Conservation (phyloP, 2,113 vertebrate genomes). For the Mellivora capensis region DNA sequence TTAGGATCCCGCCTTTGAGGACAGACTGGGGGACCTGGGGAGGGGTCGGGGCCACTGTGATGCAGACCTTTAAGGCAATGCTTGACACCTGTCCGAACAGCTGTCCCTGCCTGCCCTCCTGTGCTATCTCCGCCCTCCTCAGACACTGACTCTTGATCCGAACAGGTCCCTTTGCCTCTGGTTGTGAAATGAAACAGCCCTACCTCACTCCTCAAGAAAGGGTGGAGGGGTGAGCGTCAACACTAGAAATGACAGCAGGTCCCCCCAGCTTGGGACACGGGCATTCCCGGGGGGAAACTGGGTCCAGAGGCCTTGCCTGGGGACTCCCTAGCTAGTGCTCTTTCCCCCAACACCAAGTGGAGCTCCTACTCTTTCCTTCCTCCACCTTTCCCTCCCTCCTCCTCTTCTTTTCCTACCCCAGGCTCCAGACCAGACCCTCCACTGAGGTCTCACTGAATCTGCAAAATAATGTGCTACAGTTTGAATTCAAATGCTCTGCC, state of each 20-base stretch:
- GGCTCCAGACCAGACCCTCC: background rate
- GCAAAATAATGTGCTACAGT: background rate
- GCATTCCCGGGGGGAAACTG: background rate
- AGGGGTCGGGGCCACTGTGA: accelerated
- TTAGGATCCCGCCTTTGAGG: background rate
- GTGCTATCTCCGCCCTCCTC: background rate
- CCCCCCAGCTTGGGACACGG: background rate
- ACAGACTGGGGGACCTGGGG: background rate
- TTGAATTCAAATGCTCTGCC: background rate
- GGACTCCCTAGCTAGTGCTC: background rate
- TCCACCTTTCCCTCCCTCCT: background rate
- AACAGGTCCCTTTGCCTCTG: background rate
- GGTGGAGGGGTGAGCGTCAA: too few relatives aligned
- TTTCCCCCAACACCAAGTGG: background rate
- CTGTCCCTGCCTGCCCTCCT: background rate
- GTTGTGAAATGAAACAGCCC: background rate
- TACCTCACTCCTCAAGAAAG: background rate
- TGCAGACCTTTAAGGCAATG: background rate
- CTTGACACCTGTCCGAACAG: background rate
- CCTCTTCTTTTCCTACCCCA: accelerated
- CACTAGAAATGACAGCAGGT: background rate
- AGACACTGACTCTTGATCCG: background rate
- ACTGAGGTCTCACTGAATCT: background rate
- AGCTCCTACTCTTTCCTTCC: background rate
- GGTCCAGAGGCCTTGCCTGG: background rate